Evolutionary conservation across 2,113 vertebrate species (phyloP).

Genomic region (Syrrhaptes paradoxus): DNA sequence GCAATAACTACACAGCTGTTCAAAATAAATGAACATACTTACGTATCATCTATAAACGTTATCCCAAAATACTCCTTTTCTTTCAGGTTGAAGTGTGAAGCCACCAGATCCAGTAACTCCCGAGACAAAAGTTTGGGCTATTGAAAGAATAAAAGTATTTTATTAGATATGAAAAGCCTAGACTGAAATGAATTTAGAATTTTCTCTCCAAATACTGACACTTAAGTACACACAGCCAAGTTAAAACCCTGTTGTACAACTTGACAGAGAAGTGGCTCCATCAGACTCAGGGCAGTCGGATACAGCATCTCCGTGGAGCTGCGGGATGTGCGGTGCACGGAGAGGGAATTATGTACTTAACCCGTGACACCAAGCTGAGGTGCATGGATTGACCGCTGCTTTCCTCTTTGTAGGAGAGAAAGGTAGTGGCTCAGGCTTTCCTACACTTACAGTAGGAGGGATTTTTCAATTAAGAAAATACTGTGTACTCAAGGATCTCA

Average conservation of each 20-base stretch:
- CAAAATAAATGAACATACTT: slow-evolving; percentile 65
- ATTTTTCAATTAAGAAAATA: background rate
- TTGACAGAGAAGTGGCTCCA: background rate
- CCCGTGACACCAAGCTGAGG: background rate
- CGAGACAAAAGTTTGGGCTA: slow-evolving; percentile 95
- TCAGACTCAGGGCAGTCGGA: background rate
- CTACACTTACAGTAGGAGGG: background rate
- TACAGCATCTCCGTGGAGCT: accelerated
- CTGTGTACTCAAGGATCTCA: accelerated
- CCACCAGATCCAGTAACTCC: slow-evolving; percentile 93
- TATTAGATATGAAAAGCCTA: background rate
- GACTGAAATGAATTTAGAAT: background rate
- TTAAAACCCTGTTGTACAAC: background rate
- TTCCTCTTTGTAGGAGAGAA: background rate
- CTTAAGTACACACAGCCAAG: background rate
- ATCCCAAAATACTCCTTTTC: slow-evolving; percentile 99
- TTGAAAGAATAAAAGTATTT: background rate
- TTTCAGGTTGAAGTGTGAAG: slow-evolving; percentile 97
- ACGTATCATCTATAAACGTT: slow-evolving; percentile 92
- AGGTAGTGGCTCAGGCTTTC: background rate
- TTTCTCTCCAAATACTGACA: background rate
- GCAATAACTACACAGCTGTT: background rate
- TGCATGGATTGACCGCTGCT: accelerated
- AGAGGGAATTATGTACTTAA: background rate
- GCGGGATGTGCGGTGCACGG: accelerated